A percentile compares a stretch with the other conserved stretches of the same genome.
Evolutionary conservation across 2,797 vertebrate genomes (phyloP).

Genomic region (Manis javanica): DNA sequence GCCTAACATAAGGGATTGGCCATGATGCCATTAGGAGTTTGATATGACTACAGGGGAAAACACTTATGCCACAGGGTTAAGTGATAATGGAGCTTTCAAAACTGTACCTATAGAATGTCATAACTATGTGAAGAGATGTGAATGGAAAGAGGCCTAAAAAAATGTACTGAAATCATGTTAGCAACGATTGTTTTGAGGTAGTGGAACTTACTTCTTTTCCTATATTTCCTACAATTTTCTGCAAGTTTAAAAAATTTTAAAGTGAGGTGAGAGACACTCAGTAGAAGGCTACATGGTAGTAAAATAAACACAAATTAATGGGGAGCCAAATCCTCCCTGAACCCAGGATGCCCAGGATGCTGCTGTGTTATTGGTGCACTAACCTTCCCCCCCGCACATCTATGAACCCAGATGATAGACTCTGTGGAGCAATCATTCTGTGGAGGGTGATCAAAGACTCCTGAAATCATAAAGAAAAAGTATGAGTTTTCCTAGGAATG

Average conservation of each 20-base stretch:
- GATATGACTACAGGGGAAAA: background rate
- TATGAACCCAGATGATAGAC: background rate
- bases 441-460: conserved; percentile 7
- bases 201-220: background rate
- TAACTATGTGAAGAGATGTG: background rate
- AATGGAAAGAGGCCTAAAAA: background rate
- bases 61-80: background rate
- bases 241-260: background rate
- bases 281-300: background rate
- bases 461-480: conserved; percentile 44
- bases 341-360: background rate
- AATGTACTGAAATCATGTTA: conserved; percentile 42
- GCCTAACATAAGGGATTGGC: background rate
- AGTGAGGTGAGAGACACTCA: background rate
- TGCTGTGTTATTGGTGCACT: background rate
- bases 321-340: conserved; percentile 1
- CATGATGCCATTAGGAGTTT: conserved; percentile 36
- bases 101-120: background rate
- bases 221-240: conserved; percentile 33
- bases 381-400: background rate
- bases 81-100: background rate
- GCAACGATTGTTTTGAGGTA: conserved; percentile 4
- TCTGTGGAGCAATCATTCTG: background rate
- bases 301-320: conserved; percentile 50
- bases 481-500: conserved; percentile 48